These are phyloP conservation scores for Philereme vetulata DNA, from an alignment of 2,888 invertebrate species.

Conservation along the genomic window DNA sequence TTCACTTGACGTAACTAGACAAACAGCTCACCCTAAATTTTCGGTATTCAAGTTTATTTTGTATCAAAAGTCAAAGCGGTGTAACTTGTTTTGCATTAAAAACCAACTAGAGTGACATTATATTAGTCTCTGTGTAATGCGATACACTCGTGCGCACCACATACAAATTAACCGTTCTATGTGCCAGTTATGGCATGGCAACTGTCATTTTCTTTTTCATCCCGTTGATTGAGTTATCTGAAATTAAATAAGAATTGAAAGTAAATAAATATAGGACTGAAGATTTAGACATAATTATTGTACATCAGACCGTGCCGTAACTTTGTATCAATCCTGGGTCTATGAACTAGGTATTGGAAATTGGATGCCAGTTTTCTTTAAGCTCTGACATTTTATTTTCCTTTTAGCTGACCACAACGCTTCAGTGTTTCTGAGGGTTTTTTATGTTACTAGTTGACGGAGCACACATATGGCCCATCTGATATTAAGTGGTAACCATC, in stretches of 20 bases:
- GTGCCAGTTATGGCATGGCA: conserved; percentile 45
- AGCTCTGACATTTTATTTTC: too few relatives aligned
- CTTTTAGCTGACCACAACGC: too few relatives aligned
- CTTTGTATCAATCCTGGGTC: too few relatives aligned
- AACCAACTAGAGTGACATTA: conserved; percentile 3
- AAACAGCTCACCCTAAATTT: background rate
- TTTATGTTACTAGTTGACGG: too few relatives aligned
- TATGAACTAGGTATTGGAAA: too few relatives aligned
- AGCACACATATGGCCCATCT: too few relatives aligned
- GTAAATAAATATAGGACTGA: conserved; percentile 12
- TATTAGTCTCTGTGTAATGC: conserved; percentile 43
- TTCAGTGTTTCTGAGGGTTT: too few relatives aligned
- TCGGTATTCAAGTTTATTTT: background rate
- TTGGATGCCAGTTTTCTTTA: too few relatives aligned
- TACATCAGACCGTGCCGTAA: background rate
- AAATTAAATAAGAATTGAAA: conserved; percentile 21
- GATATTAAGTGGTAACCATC: too few relatives aligned
- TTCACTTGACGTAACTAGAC: background rate
- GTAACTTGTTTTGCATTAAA: conserved; percentile 3
- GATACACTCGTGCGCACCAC: conserved; percentile 46
- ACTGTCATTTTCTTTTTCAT: conserved; percentile 33
- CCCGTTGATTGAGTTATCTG: conserved; percentile 32
- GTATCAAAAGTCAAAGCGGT: background rate
- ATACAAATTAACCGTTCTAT: conserved; percentile 53
- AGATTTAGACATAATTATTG: conserved; percentile 6